Evolutionary conservation across 2,888 invertebrate species (phyloP), one percentile per base, ranked within the genome.

Genomic region (Drosophila austrosaltans): DNA sequence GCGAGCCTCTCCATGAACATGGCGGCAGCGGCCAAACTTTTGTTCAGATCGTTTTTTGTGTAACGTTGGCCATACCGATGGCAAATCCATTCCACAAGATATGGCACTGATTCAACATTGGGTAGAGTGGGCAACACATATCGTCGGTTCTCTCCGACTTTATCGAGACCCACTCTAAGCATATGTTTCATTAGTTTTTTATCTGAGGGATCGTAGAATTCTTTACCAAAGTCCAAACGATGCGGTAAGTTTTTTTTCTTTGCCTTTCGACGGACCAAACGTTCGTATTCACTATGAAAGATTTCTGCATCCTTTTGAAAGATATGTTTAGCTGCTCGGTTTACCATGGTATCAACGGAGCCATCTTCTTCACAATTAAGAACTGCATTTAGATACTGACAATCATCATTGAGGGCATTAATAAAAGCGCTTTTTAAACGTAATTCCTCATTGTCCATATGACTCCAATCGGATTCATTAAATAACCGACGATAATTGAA

Each of bases 111-210:
- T 40, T 91, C 78, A 0, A 89, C 89, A 30, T 91, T 75, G 0
- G 91, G 91, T 53, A 92, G 42, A 1, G 89, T 81, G 10, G 90
- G 91, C 39, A 91, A 53, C 0, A 92, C 88, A 72, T 78, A 91
- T 32, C 89, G 89, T 2, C 77, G 85, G 76, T 92, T 87, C 61
- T 83, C 56, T 5, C 77, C 77, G 53, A 92, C 79, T 36, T 73
- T 71, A 2, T 77, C 54, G 2, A 92, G 66, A 0, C 82, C 90
- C 8, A 79, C 25, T 3, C 68, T 66, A 1, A 92, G 73, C 76
- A 92, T 81, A 22, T 72, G 57, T 25, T 69, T 66, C 90, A 92
- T 90, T 4, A 86, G 59, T 0, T 73, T 32, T 0, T 63, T 22
- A 16, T 92, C 77, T 2, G 84, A 66, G 4, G 89, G 79, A 79